Conservation (phyloP, 2,888 invertebrate genomes). For the Troilus luridus region DNA sequence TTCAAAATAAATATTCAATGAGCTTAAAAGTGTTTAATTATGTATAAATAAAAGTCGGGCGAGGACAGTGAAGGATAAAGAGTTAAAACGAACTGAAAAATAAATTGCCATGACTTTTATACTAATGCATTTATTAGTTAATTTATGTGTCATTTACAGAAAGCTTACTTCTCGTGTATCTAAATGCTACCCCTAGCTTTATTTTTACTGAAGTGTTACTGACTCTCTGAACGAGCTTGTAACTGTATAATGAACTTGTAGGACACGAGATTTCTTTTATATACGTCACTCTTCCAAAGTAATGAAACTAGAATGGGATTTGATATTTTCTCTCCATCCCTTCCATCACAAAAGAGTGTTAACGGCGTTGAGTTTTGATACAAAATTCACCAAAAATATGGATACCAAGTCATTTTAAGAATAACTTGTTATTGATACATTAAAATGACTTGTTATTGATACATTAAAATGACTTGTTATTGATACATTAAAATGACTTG, state of each 20-base stretch:
- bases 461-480: too few relatives aligned
- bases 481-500: too few relatives aligned
- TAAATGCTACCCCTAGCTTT: constrained; percentile 1
- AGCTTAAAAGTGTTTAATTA: constrained; percentile 22
- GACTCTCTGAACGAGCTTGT: constrained; percentile 19
- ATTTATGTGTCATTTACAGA: not conserved
- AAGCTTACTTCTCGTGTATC: constrained; percentile 8
- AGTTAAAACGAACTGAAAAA: constrained; percentile 40
- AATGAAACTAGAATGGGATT: not conserved
- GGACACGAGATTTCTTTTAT: constrained; percentile 22
- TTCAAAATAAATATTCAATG: not conserved
- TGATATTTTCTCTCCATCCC: not conserved
- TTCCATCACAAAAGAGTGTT: not conserved
- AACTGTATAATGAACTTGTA: constrained; percentile 1
- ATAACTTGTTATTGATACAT: too few relatives aligned
- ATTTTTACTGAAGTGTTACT: not conserved
- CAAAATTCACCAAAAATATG: too few relatives aligned
- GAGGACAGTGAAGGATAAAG: not conserved
- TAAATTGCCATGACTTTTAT: constrained; percentile 42
- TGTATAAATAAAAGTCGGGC: not conserved
- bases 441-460: too few relatives aligned
- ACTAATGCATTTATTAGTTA: constrained; percentile 49
- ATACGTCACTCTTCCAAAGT: not conserved
- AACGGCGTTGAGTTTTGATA: too few relatives aligned
- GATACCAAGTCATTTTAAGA: too few relatives aligned